Base-by-base conservation (phyloP, 2,113 vertebrate species). In the Colius striatus region DNA sequence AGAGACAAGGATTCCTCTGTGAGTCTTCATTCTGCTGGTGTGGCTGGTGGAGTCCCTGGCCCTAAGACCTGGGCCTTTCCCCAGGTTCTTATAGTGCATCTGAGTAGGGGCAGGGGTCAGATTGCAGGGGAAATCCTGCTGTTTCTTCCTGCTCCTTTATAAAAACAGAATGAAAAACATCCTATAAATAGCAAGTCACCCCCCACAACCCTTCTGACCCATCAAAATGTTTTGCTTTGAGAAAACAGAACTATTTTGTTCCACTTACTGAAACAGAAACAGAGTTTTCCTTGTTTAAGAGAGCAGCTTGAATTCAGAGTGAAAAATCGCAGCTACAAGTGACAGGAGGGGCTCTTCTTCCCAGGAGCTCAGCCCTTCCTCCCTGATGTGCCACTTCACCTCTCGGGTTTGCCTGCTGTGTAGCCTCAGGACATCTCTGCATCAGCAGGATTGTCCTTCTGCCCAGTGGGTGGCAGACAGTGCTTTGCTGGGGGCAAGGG, bases 401-500 rank as follows among this genome's bases (percentile, higher is more conserved):
- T 5, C 70, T 32, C 1, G 1, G 23, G 19, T 67, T 66, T 66
- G 60, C 45, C 58, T 17, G 36, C 21, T 12, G 0, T 5, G 2
- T 25, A 5, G 7, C 61, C 48, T 10, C 63, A 15, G 55, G 43
- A 66, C 65, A 47, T 14, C 71, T 63, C 73, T 58, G 34, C 57
- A 36, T 1, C 48, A 27, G 65, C 50, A 36, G 58, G 6, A n/a
- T 8, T 17, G 9, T 7, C 32, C 15, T 13, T 5, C 6, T 1
- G 7, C 26, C 58, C 65, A 23, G 41, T n/a, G n/a, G n/a, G n/a
- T n/a, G n/a, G 38, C 38, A 41, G 38, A 41, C 53, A 6, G 11
- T 12, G 34, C 18, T 58, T 36, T 58, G 5, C 53, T 7, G 45
- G 51, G 53, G 14, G 38, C n/a, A 3, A 32, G 12, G 60, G 10